Evolutionary conservation across 92 coral and sea anemone genomes (phyloP).

Genomic region (Porites rus): DNA sequence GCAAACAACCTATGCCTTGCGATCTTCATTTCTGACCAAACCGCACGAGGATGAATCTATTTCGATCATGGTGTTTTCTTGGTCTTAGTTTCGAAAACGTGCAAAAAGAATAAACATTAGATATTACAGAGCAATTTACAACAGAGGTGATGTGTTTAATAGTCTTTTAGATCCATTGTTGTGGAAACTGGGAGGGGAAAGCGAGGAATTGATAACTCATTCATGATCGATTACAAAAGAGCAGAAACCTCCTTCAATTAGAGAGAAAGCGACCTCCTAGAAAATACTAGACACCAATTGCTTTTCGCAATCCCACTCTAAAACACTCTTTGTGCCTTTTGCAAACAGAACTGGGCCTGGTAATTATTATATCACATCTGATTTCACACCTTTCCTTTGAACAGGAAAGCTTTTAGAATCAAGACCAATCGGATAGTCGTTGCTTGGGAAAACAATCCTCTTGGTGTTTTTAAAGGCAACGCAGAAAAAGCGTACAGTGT

Average conservation of each 20-base stretch:
- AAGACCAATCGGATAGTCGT: slow-evolving; percentile 8
- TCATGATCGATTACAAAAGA: slow-evolving; percentile 45
- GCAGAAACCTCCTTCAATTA: slow-evolving; percentile 35
- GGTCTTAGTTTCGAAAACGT: slow-evolving; percentile 41
- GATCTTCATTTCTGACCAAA: not conserved
- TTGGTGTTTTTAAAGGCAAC: slow-evolving; percentile 29
- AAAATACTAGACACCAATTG: slow-evolving; percentile 53
- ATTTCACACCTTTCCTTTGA: slow-evolving; percentile 46
- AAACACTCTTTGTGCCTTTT: slow-evolving; percentile 63
- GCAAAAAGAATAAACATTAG: slow-evolving; percentile 40
- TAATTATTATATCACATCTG: slow-evolving; percentile 54
- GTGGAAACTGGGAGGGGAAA: slow-evolving; percentile 43
- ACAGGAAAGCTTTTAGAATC: slow-evolving; percentile 35
- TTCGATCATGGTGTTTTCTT: not conserved
- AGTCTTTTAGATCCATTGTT: slow-evolving; percentile 49
- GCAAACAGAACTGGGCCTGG: slow-evolving; percentile 33
- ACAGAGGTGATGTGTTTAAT: slow-evolving; percentile 43
- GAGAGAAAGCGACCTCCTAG: slow-evolving; percentile 31
- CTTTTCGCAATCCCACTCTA: slow-evolving; percentile 84
- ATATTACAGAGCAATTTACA: slow-evolving; percentile 29
- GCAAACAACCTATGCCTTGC: not conserved
- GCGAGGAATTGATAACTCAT: slow-evolving; percentile 45
- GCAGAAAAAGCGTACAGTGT: not conserved
- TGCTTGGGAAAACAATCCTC: slow-evolving; percentile 60
- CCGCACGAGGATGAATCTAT: not conserved